Evolutionary conservation across 2,888 invertebrate species (phyloP).

Genomic region (Lochmaea crataegi): DNA sequence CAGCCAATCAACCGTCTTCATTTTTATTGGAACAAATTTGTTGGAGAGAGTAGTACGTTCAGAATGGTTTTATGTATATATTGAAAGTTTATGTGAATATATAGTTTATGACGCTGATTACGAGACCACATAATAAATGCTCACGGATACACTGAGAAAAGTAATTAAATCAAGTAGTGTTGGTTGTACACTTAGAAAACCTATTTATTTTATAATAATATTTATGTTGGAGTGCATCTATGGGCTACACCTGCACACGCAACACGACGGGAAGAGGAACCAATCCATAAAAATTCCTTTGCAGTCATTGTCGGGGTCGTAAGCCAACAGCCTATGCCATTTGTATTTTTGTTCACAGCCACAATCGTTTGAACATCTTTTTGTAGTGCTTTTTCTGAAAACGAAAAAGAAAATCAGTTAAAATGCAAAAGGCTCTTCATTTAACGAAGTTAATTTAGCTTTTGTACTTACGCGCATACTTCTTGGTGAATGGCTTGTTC

Average conservation of each 20-base stretch:
- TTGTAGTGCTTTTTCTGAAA: constrained; percentile 81
- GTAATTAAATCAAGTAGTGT: too few species aligned
- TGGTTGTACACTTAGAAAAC: too few species aligned
- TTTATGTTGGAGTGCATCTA: constrained; percentile 11
- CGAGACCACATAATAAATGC: too few species aligned
- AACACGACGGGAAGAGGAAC: constrained; percentile 94
- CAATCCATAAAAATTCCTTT: constrained; percentile 94
- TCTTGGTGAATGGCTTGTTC: constrained; percentile 96
- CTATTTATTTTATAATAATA: neutral
- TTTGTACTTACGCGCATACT: constrained; percentile 83
- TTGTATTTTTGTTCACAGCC: constrained; percentile 92
- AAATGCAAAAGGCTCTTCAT: too few species aligned
- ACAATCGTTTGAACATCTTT: constrained; percentile 87
- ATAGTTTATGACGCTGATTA: too few species aligned
- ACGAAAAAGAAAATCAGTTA: constrained; percentile 18
- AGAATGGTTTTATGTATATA: too few species aligned
- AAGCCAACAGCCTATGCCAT: constrained; percentile 87
- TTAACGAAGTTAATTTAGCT: neutral
- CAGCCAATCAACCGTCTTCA: too few species aligned
- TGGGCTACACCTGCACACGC: constrained; percentile 79
- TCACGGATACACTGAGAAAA: too few species aligned
- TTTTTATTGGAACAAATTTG: too few species aligned
- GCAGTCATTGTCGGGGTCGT: constrained; percentile 93
- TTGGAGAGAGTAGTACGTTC: too few species aligned
- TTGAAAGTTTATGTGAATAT: too few species aligned